A percentile compares a stretch with the other conserved stretches of the same genome.
Conservation (phyloP, 2,113 vertebrate species). For the Mobula birostris region DNA sequence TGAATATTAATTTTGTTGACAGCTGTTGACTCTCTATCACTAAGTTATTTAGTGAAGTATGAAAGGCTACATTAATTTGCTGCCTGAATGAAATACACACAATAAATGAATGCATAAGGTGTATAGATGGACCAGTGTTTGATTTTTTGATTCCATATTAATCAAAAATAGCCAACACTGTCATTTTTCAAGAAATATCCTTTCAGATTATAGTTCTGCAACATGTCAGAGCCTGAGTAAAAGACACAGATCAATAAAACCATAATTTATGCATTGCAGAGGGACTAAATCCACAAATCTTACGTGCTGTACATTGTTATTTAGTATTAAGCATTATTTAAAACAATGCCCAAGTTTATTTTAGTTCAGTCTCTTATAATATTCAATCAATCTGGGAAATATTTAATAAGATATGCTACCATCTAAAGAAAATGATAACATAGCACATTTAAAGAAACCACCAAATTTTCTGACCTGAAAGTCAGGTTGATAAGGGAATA, state of each 20-base stretch:
- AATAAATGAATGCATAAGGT: constrained; percentile 31
- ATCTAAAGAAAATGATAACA: no score
- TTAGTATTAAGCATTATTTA: not conserved
- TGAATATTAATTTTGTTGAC: constrained; percentile 36
- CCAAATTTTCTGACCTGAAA: not conserved
- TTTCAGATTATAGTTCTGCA: not conserved
- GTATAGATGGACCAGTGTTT: not conserved
- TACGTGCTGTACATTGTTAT: not conserved
- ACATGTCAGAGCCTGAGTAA: not conserved
- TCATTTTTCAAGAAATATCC: constrained; percentile 7
- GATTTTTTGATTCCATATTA: constrained; percentile 36
- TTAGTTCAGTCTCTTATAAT: not conserved
- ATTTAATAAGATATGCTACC: no score
- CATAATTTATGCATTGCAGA: not conserved
- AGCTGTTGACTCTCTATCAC: not conserved
- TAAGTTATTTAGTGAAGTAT: constrained; percentile 27
- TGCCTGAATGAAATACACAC: constrained; percentile 45
- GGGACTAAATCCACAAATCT: not conserved
- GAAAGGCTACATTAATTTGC: constrained; percentile 21
- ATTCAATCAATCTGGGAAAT: no score
- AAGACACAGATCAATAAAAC: not conserved
- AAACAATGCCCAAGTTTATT: not conserved
- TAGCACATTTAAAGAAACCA: no score
- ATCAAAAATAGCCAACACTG: constrained; percentile 32
- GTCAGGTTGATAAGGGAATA: not conserved